Evolutionary conservation across 1,140 invertebrate species (phyloP), one percentile per base, ranked within the genome.

Genomic region (Lepidurus couesii): DNA sequence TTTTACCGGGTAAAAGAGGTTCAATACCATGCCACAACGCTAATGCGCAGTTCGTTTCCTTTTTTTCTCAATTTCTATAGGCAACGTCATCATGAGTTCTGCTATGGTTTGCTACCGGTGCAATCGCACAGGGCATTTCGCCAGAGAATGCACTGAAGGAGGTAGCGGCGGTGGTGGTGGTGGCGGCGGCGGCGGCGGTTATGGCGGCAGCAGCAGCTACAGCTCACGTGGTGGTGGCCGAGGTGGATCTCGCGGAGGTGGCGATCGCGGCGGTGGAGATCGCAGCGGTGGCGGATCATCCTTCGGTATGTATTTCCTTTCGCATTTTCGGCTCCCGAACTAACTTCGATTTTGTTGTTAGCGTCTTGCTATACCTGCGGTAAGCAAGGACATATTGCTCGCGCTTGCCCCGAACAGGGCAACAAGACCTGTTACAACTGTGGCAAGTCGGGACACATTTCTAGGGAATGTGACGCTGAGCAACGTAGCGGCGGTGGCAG

Each of bases 121-220:
- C 87, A 97, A 97, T 87, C 90, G 93, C 85, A 91, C 92, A 84
- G 95, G 95, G 73, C 95, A 97, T 86, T 96, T 96, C 85, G 95
- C 95, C 81, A 90, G 95, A 80, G 93, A 96, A 82, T 97, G 95
- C 88, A 93, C 93, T 84, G 93, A 95, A 85, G 91, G 92, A 82
- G 90, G 84, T 79, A 85, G 94, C 84, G 89, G 92, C 81, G 79
- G 75, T 53, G 79, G 79, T 45, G 47, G 79, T 11, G 34, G 93
- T 87, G 95, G 95, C 85, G 91, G 93, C 81, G 93, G 92, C 87
- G 92, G 90, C 84, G 91, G 79, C 16, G 75, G 79, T 77, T 78
- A 74, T 44, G 44, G 44, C 42, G 34, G 34, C 34, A 34, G 34
- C 24, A 44, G 75, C 26, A 44, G 76, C 44, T 44, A 47, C 47